phyloP scores from a whole-genome alignment of 2,113 vertebrate species.

The Sterrhoptilus dennistouni region DNA sequence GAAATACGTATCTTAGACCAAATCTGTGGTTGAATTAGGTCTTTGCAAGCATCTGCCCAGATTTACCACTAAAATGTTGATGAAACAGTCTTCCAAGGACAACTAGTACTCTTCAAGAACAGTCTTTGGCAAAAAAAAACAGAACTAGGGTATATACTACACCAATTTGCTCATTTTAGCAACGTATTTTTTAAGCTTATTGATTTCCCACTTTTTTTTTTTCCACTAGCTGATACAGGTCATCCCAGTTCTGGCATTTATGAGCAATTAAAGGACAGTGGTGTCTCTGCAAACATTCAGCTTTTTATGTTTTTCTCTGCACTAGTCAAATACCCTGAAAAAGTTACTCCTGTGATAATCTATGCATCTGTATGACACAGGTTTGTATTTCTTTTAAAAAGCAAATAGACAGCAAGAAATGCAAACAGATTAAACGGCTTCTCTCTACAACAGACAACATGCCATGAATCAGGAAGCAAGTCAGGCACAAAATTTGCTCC shows the following conservation, averaged over 20 bases:
- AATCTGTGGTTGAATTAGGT: not conserved
- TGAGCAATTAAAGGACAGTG: not conserved
- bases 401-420: not conserved
- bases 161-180: not conserved
- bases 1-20: not conserved
- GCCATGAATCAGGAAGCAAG: not conserved
- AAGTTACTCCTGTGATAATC: not conserved
- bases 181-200: not conserved
- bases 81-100: not conserved
- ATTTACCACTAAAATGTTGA: not conserved
- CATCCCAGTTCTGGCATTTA: not conserved
- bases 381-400: not conserved
- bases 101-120: not conserved
- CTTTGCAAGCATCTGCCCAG: not conserved
- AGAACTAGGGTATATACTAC: not conserved
- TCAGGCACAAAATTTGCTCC: not conserved
- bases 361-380: not conserved
- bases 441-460: not conserved
- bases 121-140: not conserved
- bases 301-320: not conserved
- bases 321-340: not conserved
- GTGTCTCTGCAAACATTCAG: not conserved
- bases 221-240: not conserved
- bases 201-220: not conserved
- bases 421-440: not conserved